These are phyloP conservation scores for Blera fallax DNA, from an alignment of 2,888 invertebrate genomes.

Conservation along the genomic window DNA sequence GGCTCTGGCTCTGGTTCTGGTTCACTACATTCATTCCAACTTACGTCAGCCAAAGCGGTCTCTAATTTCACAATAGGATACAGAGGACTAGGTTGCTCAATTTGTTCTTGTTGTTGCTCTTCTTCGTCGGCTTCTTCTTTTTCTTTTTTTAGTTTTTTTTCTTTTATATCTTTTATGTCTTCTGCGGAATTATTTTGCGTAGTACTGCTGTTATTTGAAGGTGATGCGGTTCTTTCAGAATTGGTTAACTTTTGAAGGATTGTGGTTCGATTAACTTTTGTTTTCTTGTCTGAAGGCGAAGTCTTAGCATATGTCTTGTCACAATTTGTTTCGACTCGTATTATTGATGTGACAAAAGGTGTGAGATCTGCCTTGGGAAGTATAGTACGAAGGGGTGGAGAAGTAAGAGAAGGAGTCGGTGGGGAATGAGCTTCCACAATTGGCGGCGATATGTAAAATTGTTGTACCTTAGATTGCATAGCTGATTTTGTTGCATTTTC, in stretches of 20 bases:
- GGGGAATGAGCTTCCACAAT: neutral
- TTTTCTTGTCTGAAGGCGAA: neutral
- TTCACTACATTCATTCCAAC: slow-evolving; percentile 10
- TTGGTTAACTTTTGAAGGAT: slow-evolving; percentile 49
- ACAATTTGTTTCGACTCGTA: slow-evolving; percentile 54
- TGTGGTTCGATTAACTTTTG: slow-evolving; percentile 40
- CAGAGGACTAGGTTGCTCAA: neutral
- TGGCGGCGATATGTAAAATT: slow-evolving; percentile 55
- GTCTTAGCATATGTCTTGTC: slow-evolving; percentile 1
- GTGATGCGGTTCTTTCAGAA: neutral
- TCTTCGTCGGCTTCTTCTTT: too few species aligned
- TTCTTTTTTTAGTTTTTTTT: neutral
- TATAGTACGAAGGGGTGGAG: neutral
- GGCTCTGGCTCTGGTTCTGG: neutral
- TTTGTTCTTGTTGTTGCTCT: neutral
- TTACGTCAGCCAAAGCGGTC: neutral
- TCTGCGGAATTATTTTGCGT: neutral
- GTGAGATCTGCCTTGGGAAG: slow-evolving; percentile 8
- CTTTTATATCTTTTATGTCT: neutral
- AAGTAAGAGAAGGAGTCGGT: neutral
- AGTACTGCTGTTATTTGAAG: neutral
- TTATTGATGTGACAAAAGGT: slow-evolving; percentile 64
- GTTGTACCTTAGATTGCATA: slow-evolving; percentile 58
- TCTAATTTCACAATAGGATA: slow-evolving; percentile 45
- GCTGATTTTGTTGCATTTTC: neutral